A percentile compares a stretch with the other conserved stretches of the same genome.
Conservation (phyloP, 1,140 invertebrate genomes). For the Chlorops oryzae region DNA sequence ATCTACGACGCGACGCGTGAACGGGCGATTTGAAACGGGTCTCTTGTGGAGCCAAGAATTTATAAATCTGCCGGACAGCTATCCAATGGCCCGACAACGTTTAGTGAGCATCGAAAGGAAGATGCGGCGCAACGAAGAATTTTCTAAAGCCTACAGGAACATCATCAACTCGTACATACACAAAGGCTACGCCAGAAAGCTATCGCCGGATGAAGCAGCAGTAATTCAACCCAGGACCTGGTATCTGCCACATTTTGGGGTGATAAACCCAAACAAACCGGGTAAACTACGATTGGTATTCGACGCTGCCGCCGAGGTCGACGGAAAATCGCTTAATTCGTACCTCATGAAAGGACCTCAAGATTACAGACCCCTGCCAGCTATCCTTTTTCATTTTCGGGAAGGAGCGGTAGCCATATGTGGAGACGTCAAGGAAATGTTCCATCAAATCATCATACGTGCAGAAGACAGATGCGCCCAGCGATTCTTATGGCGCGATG, state of each 20-base stretch:
- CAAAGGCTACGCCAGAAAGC: slow-evolving; percentile 6
- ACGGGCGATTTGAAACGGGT: slow-evolving; percentile 9
- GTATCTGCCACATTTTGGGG: slow-evolving; percentile 35
- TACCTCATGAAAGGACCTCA: slow-evolving; percentile 26
- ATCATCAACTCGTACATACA: background rate
- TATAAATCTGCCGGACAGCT: slow-evolving; percentile 3
- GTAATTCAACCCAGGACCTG: slow-evolving; percentile 13
- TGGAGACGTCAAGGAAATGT: slow-evolving; percentile 41
- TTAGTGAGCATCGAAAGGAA: slow-evolving; percentile 7
- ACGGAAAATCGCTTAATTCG: slow-evolving; percentile 22
- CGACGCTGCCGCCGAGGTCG: slow-evolving; percentile 28
- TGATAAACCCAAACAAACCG: slow-evolving; percentile 26
- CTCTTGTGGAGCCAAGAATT: slow-evolving; percentile 14
- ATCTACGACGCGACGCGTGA: background rate
- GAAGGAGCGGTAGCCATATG: slow-evolving; percentile 23
- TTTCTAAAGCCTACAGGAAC: background rate
- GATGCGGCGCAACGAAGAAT: background rate
- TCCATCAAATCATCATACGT: slow-evolving; percentile 22
- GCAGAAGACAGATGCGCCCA: slow-evolving; percentile 24
- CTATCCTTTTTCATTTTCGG: slow-evolving; percentile 30
- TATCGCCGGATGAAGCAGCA: background rate
- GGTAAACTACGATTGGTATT: slow-evolving; percentile 26
- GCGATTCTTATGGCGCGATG: slow-evolving; percentile 34
- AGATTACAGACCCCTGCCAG: slow-evolving; percentile 22
- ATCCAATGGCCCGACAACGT: background rate